Percentiles rank a stretch among this genome's conserved stretches.
These are phyloP conservation scores for Diachrysia chrysitis DNA, from an alignment of 2,888 invertebrate genomes.

Conservation along the genomic window DNA sequence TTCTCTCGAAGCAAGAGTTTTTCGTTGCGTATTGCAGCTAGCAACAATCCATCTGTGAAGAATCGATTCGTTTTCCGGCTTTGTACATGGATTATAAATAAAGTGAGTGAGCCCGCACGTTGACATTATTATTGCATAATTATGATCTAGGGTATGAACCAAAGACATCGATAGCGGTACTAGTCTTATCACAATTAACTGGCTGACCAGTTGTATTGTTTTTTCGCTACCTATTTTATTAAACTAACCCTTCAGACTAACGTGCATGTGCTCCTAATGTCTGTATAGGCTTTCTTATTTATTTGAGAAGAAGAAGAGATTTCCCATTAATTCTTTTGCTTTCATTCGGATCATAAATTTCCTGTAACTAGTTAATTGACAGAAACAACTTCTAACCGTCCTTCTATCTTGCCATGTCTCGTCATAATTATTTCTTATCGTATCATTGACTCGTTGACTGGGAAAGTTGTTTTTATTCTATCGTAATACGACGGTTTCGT, in stretches of 20 bases:
- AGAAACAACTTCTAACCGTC: slow-evolving; percentile 1
- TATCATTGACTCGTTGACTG: slow-evolving; percentile 2
- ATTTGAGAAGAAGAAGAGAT: background rate
- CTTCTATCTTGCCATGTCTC: background rate
- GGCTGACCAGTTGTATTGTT: slow-evolving; percentile 1
- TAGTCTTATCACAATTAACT: slow-evolving; percentile 4
- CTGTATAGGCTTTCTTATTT: too few relatives aligned
- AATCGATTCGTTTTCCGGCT: slow-evolving; percentile 4
- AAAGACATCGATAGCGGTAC: background rate
- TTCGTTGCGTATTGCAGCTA: background rate
- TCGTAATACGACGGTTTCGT: background rate
- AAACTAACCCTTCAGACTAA: background rate
- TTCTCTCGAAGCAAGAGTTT: background rate
- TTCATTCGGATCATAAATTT: background rate
- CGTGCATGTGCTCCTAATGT: background rate
- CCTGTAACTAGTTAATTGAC: background rate
- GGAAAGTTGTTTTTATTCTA: background rate
- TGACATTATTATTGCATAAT: slow-evolving; percentile 4
- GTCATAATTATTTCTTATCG: background rate
- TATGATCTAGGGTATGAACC: background rate
- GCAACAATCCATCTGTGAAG: background rate
- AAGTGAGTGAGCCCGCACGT: background rate
- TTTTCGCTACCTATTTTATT: background rate
- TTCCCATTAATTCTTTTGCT: background rate
- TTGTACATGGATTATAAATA: slow-evolving; percentile 1